phyloP scores from a whole-genome alignment of 2,113 vertebrate genomes.

The Grus americana region DNA sequence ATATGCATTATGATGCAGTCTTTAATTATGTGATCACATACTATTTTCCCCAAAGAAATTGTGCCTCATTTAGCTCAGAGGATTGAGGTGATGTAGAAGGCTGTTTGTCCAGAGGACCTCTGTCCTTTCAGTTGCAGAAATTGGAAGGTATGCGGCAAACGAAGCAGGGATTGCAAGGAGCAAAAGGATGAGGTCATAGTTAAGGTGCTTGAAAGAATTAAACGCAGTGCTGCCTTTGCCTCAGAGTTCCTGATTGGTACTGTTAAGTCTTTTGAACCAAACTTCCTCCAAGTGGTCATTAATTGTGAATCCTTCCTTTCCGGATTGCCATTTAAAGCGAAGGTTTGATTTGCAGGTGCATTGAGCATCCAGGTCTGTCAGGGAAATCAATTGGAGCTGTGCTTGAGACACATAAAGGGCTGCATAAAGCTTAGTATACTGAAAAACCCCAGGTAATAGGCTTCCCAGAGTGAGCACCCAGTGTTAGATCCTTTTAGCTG shows the following conservation, averaged over 20 bases:
- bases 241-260: neutral
- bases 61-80: slow-evolving; percentile 33
- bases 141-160: rapidly evolving
- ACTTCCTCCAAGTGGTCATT: neutral
- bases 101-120: slow-evolving; percentile 21
- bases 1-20: slow-evolving; percentile 47
- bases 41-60: slow-evolving; percentile 29
- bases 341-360: neutral
- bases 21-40: slow-evolving; percentile 63
- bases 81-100: slow-evolving; percentile 2
- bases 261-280: neutral
- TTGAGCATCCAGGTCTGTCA: neutral
- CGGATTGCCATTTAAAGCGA: neutral
- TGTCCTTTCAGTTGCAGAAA: neutral
- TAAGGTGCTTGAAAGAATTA: neutral
- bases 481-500: slow-evolving; percentile 19
- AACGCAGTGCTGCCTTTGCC: neutral
- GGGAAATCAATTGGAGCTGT: neutral
- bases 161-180: neutral
- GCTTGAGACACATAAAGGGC: neutral
- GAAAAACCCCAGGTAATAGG: neutral
- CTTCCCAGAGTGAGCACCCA: neutral
- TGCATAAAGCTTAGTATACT: neutral
- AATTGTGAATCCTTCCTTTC: neutral
- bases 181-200: neutral